Evolutionary conservation across 1,140 invertebrate genomes (phyloP).

Genomic region (Colletes gigas): DNA sequence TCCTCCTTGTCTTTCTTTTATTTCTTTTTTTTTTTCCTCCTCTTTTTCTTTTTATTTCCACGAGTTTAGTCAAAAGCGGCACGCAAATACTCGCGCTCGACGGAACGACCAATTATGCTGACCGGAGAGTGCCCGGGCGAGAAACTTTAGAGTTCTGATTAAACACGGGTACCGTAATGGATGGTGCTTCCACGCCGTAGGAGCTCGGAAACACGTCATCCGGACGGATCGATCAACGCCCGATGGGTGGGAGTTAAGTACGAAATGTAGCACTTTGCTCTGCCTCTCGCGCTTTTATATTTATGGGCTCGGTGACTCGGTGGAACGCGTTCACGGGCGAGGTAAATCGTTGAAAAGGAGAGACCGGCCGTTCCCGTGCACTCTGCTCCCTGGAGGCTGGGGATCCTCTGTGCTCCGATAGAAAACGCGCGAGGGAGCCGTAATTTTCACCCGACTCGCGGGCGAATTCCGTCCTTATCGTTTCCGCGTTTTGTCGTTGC

Average conservation of each 20-base stretch:
- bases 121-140: constrained; percentile 43
- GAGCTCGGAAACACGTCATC: constrained; percentile 60
- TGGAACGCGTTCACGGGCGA: constrained; percentile 15
- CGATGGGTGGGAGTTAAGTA: constrained; percentile 47
- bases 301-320: constrained; percentile 40
- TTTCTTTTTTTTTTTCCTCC: neutral
- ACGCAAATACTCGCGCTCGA: constrained; percentile 66
- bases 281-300: constrained; percentile 28
- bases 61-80: constrained; percentile 68
- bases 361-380: neutral
- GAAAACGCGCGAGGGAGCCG: neutral
- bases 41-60: constrained; percentile 56
- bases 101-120: constrained; percentile 69
- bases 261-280: constrained; percentile 47
- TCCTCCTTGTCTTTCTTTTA: neutral
- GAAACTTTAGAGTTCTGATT: constrained; percentile 76
- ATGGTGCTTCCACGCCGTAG: constrained; percentile 58
- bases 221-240: constrained; percentile 55
- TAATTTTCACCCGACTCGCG: neutral
- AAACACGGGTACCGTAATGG: constrained; percentile 72
- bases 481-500: neutral
- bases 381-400: neutral
- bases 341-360: constrained; percentile 34
- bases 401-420: neutral
- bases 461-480: neutral